These are phyloP conservation scores for Verasper variegatus DNA, from an alignment of 2,113 vertebrate species.

Conservation along the genomic window DNA sequence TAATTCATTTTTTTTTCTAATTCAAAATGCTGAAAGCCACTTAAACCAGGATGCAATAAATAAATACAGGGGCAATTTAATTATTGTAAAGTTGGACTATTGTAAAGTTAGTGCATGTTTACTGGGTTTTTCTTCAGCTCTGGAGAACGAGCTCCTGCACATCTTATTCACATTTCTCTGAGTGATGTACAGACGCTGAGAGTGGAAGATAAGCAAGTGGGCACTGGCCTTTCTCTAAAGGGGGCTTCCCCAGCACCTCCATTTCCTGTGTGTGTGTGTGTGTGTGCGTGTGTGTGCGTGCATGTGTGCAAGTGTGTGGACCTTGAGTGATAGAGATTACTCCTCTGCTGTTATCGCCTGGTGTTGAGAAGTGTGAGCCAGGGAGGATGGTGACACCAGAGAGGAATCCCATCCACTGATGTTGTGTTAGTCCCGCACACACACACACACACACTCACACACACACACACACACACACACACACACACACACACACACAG, in stretches of 20 bases:
- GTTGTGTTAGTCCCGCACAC: background rate
- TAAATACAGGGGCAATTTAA: background rate
- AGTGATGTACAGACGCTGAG: slow-evolving; percentile 13
- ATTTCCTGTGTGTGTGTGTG: slow-evolving; percentile 54
- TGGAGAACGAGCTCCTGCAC: background rate
- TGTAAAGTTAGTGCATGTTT: background rate
- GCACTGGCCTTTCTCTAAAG: slow-evolving; percentile 36
- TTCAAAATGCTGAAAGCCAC: background rate
- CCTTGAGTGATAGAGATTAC: slow-evolving; percentile 47
- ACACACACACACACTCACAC: background rate
- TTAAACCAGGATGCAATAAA: slow-evolving; percentile 1
- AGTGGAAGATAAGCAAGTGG: slow-evolving; percentile 54
- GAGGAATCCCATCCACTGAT: slow-evolving; percentile 39
- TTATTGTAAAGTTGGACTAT: background rate
- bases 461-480: background rate
- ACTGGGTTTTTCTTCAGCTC: background rate
- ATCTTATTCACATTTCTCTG: slow-evolving; percentile 22
- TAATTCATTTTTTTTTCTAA: background rate
- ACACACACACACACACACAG: background rate
- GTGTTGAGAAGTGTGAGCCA: slow-evolving; percentile 72
- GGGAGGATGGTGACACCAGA: slow-evolving; percentile 36
- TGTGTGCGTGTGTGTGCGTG: slow-evolving; percentile 21
- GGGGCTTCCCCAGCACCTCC: slow-evolving; percentile 61
- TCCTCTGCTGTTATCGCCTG: slow-evolving; percentile 65
- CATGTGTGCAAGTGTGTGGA: background rate